These are phyloP conservation scores for Philereme vetulata DNA, from an alignment of 2,888 invertebrate genomes.

Conservation along the genomic window DNA sequence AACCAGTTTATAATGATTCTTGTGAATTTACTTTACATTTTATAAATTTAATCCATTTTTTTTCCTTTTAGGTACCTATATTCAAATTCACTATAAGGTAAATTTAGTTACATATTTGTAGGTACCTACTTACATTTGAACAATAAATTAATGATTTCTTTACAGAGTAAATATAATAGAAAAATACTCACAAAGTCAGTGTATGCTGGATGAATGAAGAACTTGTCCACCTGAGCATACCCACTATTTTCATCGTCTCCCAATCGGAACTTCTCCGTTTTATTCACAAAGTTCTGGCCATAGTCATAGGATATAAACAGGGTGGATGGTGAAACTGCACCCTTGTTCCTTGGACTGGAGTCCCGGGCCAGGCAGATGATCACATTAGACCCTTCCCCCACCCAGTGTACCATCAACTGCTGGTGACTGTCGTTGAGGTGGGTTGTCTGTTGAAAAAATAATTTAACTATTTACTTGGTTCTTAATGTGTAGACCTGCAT, in stretches of 20 bases:
- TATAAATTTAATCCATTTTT: no score
- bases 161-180: background rate
- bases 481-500: no score
- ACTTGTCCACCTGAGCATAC: conserved; percentile 91
- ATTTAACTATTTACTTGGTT: no score
- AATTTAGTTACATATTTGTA: no score
- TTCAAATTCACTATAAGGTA: no score
- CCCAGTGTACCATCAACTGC: conserved; percentile 96
- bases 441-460: conserved; percentile 84
- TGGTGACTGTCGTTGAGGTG: conserved; percentile 93
- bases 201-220: conserved; percentile 92
- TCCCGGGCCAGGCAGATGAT: conserved; percentile 94
- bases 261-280: conserved; percentile 87
- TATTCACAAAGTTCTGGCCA: conserved; percentile 90
- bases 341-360: conserved; percentile 81
- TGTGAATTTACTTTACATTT: no score
- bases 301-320: conserved; percentile 95
- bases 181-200: conserved; percentile 89
- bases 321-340: conserved; percentile 87
- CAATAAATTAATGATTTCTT: no score
- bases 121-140: no score
- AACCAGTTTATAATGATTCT: no score
- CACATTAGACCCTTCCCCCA: conserved; percentile 93
- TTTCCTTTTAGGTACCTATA: no score
- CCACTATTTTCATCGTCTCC: conserved; percentile 75